Evolutionary conservation across 1,140 invertebrate genomes (phyloP), one percentile per base, ranked within the genome.

Genomic region (Rhopalosiphum maidis): DNA sequence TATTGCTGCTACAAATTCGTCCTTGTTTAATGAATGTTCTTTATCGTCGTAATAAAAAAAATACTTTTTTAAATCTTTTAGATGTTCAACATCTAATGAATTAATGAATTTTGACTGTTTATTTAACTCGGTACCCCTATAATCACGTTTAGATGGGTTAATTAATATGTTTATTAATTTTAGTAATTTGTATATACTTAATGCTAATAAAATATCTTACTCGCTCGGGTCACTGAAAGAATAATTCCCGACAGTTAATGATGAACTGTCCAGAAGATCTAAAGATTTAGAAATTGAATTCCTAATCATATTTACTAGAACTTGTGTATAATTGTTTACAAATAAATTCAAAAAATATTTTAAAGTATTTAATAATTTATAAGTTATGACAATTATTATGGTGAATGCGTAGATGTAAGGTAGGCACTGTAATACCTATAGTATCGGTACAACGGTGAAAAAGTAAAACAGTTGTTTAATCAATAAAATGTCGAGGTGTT

Each of bases 11-110:
- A 94, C n/a, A 41, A 94, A 94, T 77, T 94, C 94, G 30, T 89
- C n/a, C 37, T 93, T 94, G 37, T 93, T 93, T 37, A 94, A 88
- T 37, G 94, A n/a, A 43, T 89, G 91, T 93, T 92, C 85, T 43
- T 93, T 93, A 25, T 77, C 11, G 6, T 77, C 54, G 30, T 88
- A n/a, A 85, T 92, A 83, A 68, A 68, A 92, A 55, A 94, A 94
- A 60, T 91, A 91, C 30, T 37, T 94, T 92, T 86, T 91, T 60
- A 94, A 94, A 15, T 94, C 83, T 86, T 86, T 91, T 30, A 94
- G 25, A 41, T 93, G 91, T n/a, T 48, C 54, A 30, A 55, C 82
- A 2, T 93, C 91, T 68, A 93, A 83, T 43, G 48, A 18, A 30
- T 93, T 54, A 30, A 93, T 85, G n/a, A 93, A 23, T 83, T 82